phyloP scores from a whole-genome alignment of 2,113 vertebrate species.

The Podocnemis expansa region DNA sequence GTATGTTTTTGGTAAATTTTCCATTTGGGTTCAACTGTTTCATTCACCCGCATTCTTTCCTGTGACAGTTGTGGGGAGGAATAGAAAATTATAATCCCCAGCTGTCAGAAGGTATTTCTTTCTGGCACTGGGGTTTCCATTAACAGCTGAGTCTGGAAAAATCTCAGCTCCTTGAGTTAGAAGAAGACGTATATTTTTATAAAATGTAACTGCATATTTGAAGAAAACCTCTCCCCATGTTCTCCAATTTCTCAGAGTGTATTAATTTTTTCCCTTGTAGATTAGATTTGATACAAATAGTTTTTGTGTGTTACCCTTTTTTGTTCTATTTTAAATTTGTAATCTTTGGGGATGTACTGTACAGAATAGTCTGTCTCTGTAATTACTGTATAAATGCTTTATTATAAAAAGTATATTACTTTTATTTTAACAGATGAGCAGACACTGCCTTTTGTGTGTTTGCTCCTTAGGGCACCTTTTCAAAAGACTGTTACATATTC shows the following conservation, averaged over 20 bases:
- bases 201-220: constrained; percentile 71
- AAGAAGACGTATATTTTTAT: constrained; percentile 76
- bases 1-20: background rate
- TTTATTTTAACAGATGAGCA: constrained; percentile 82
- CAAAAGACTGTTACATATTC: constrained; percentile 84
- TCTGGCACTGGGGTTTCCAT: constrained; percentile 46
- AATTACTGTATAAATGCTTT: constrained; percentile 85
- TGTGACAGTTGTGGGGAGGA: constrained; percentile 47
- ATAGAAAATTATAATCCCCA: constrained; percentile 36
- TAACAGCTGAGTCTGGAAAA: constrained; percentile 69
- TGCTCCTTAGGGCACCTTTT: constrained; percentile 83
- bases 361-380: constrained; percentile 80
- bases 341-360: constrained; percentile 74
- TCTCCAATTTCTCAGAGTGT: constrained; percentile 45
- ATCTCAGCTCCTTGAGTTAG: constrained; percentile 63
- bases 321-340: constrained; percentile 71
- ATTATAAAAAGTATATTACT: constrained; percentile 82
- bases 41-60: constrained; percentile 43
- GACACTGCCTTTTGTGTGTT: constrained; percentile 81
- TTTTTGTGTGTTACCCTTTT: constrained; percentile 68
- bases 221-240: constrained; percentile 27
- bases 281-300: constrained; percentile 67
- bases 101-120: constrained; percentile 55
- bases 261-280: constrained; percentile 27
- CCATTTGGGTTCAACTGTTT: constrained; percentile 69